Evolutionary conservation across 2,888 invertebrate genomes (phyloP).

Genomic region (Morpho deidamia): DNA sequence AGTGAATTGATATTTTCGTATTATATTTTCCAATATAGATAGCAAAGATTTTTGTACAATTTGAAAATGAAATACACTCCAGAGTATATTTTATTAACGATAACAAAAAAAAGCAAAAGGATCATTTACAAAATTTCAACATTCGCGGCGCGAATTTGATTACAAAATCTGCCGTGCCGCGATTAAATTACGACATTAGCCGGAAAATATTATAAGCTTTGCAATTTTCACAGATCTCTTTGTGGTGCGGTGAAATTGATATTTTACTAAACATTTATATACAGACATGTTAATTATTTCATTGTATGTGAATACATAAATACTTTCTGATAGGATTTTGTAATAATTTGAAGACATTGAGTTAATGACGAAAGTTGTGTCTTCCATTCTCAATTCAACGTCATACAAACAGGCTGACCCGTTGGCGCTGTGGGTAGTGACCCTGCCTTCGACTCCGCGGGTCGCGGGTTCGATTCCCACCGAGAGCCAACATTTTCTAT

Average conservation of each 20-base stretch:
- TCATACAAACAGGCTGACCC: too few relatives aligned
- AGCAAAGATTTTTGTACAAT: too few relatives aligned
- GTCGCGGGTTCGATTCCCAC: too few relatives aligned
- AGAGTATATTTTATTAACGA: not conserved
- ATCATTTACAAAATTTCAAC: constrained; percentile 10
- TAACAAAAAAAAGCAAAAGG: not conserved
- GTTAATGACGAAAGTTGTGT: too few relatives aligned
- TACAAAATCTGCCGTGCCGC: constrained; percentile 17
- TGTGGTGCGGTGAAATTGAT: constrained; percentile 6
- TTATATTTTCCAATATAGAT: too few relatives aligned
- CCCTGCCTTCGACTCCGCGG: too few relatives aligned
- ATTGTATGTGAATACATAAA: not conserved
- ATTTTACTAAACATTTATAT: not conserved
- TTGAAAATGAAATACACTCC: too few relatives aligned
- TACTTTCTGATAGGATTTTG: not conserved
- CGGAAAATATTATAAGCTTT: constrained; percentile 23
- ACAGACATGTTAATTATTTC: not conserved
- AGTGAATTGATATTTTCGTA: too few relatives aligned
- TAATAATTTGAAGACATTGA: too few relatives aligned
- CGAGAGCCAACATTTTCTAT: too few relatives aligned
- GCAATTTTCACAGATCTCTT: constrained; percentile 12
- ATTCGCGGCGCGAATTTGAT: constrained; percentile 14
- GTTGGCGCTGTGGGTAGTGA: too few relatives aligned
- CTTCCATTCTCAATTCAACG: too few relatives aligned
- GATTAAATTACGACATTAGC: constrained; percentile 23